phyloP scores from a whole-genome alignment of 2,797 vertebrate genomes.

The Phalanger gymnotis region DNA sequence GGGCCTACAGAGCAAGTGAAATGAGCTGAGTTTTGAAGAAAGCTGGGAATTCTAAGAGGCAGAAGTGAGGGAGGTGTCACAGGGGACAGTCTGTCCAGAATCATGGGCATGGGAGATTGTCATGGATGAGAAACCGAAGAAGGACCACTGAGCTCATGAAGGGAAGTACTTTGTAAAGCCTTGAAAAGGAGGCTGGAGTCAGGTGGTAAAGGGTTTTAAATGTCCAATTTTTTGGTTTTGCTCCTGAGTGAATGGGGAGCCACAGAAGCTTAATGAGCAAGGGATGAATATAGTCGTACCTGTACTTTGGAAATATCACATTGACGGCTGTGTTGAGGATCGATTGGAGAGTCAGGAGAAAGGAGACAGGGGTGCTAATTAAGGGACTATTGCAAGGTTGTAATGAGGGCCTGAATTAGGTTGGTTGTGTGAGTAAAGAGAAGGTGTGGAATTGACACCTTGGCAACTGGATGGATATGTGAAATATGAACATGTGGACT shows the following conservation, averaged over 20 bases:
- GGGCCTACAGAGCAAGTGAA: neutral
- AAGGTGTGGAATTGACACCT: neutral
- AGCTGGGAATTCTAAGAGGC: neutral
- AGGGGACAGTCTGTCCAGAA: neutral
- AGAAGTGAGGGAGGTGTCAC: neutral
- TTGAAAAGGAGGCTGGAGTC: neutral
- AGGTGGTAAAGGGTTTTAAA: neutral
- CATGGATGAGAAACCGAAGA: neutral
- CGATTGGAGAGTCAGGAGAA: neutral
- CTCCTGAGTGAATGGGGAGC: neutral
- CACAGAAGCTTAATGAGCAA: neutral
- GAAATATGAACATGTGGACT: neutral
- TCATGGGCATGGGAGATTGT: neutral
- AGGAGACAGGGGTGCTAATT: neutral
- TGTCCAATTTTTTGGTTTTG: neutral
- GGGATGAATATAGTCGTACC: neutral
- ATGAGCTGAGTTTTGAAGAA: neutral
- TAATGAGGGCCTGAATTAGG: neutral
- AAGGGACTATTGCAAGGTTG: neutral
- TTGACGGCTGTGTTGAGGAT: neutral
- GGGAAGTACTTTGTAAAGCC: neutral
- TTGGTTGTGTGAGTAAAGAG: neutral
- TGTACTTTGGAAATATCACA: neutral
- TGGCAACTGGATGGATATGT: neutral
- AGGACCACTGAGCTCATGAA: neutral